These are phyloP conservation scores for Cyphomyrmex costatus DNA, from an alignment of 1,140 invertebrate genomes.

Conservation along the genomic window DNA sequence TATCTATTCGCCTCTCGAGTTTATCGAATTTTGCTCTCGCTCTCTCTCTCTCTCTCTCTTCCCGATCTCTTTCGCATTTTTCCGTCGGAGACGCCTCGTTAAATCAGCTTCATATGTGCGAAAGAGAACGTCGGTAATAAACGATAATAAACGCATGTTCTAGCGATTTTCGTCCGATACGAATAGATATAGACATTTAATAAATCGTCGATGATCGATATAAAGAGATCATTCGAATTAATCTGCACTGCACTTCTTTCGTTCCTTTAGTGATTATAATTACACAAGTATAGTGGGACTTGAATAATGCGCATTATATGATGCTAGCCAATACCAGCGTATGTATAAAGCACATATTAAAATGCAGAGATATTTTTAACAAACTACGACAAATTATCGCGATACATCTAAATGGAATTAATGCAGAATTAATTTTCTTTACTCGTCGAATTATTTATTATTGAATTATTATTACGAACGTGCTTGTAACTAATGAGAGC, in stretches of 20 bases:
- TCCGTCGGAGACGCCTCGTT: slow-evolving; percentile 8
- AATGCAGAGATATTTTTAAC: background rate
- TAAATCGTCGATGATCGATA: slow-evolving; percentile 40
- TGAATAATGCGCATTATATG: slow-evolving; percentile 1
- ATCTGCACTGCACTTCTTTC: background rate
- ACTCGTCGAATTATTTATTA: slow-evolving; percentile 14
- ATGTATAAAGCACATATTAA: background rate
- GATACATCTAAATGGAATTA: background rate
- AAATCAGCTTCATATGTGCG: slow-evolving; percentile 29
- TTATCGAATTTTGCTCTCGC: slow-evolving; percentile 52
- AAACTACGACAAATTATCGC: background rate
- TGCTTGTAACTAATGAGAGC: slow-evolving; percentile 34
- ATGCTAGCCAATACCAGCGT: background rate
- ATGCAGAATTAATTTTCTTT: background rate
- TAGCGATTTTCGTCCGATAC: background rate
- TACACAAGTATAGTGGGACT: background rate
- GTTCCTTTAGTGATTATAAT: background rate
- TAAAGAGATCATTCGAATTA: slow-evolving; percentile 26
- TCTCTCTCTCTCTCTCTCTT: background rate
- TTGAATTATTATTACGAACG: slow-evolving; percentile 32
- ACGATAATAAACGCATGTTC: slow-evolving; percentile 40
- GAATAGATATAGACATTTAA: slow-evolving; percentile 36
- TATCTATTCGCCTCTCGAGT: slow-evolving; percentile 22
- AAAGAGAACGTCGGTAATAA: background rate
- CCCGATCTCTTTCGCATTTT: slow-evolving; percentile 15